These are phyloP conservation scores for Leptopilina drosophilae DNA, from an alignment of 2,888 invertebrate species.

Conservation along the genomic window DNA sequence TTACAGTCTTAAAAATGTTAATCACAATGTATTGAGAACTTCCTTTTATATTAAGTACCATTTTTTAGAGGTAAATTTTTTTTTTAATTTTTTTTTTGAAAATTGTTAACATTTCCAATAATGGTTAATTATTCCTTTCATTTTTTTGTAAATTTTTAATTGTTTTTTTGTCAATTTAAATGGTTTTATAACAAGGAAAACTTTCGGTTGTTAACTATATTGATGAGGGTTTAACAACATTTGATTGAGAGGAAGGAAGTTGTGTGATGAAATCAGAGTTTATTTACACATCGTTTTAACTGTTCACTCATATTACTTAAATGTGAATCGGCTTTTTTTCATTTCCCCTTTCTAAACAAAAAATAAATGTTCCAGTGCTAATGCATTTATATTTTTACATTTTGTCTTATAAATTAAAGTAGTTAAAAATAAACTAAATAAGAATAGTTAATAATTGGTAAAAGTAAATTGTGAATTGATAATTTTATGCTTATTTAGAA, in stretches of 20 bases:
- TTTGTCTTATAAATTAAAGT: no score
- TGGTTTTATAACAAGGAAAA: constrained; percentile 9
- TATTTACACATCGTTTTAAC: constrained; percentile 1
- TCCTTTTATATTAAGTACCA: background rate
- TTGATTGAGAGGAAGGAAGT: background rate
- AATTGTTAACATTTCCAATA: background rate
- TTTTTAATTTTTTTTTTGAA: background rate
- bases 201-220: background rate
- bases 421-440: no score
- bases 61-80: background rate
- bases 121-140: no score
- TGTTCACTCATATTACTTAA: background rate
- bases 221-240: constrained; percentile 1
- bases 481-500: no score
- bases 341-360: background rate
- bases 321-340: background rate
- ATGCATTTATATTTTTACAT: background rate
- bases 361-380: background rate
- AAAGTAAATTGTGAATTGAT: no score
- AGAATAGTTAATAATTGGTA: no score
- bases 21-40: background rate
- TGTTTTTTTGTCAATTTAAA: background rate
- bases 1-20: background rate
- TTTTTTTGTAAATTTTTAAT: no score
- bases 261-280: constrained; percentile 3